Evolutionary conservation across 2,888 invertebrate species (phyloP).

Genomic region (Ichneumoninae sp.): DNA sequence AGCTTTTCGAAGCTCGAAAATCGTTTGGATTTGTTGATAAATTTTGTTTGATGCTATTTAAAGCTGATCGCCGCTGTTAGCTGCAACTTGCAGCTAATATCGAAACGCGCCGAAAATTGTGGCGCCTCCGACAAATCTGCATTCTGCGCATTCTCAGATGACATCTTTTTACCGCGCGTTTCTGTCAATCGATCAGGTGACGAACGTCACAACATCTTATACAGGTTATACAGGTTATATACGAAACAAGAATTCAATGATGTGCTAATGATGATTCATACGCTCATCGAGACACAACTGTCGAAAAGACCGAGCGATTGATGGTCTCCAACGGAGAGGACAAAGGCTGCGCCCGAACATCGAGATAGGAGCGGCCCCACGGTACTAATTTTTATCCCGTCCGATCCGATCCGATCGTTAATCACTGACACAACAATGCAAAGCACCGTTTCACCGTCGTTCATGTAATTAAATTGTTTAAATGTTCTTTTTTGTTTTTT

Average conservation of each 20-base stretch:
- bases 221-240: too few species aligned
- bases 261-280: conserved; percentile 36
- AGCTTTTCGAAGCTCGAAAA: too few species aligned
- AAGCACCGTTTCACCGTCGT: neutral
- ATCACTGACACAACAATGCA: neutral
- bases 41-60: too few species aligned
- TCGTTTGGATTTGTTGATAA: too few species aligned
- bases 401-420: neutral
- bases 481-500: neutral
- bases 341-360: conserved; percentile 42
- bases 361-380: conserved; percentile 27
- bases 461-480: neutral
- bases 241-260: neutral
- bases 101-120: neutral
- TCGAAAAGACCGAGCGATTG: conserved; percentile 17
- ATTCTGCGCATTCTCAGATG: neutral
- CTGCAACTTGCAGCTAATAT: neutral
- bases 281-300: conserved; percentile 21
- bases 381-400: conserved; percentile 25
- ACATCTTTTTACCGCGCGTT: conserved; percentile 21
- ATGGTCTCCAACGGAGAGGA: conserved; percentile 28
- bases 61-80: too few species aligned
- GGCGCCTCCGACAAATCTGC: neutral
- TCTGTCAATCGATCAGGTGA: conserved; percentile 1
- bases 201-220: conserved; percentile 2